Percentiles rank a stretch among this genome's conserved stretches.
These are phyloP conservation scores for Bombus breviceps DNA, from an alignment of 1,140 invertebrate species.

Conservation along the genomic window DNA sequence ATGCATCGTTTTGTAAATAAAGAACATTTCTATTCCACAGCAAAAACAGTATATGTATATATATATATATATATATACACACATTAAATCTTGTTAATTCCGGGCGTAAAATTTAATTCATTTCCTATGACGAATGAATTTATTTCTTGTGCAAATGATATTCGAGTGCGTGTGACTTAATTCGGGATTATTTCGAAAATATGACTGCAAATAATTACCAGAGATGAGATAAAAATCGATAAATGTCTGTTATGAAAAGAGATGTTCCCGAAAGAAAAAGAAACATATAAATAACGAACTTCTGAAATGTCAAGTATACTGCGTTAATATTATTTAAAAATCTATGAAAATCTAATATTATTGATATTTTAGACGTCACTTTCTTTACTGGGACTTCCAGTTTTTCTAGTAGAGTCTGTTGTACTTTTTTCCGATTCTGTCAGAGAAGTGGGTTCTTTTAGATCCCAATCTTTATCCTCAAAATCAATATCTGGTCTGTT, in stretches of 20 bases:
- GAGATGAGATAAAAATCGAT: background rate
- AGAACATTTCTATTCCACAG: slow-evolving; percentile 76
- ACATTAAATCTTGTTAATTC: background rate
- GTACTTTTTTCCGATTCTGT: slow-evolving; percentile 80
- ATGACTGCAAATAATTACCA: background rate
- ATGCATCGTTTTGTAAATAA: slow-evolving; percentile 29
- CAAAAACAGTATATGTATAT: slow-evolving; percentile 46
- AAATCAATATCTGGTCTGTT: slow-evolving; percentile 90
- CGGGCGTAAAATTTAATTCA: background rate
- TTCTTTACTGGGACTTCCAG: slow-evolving; percentile 76
- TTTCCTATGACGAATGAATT: background rate
- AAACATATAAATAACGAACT: background rate
- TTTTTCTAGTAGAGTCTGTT: slow-evolving; percentile 62
- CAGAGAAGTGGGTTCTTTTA: slow-evolving; percentile 85
- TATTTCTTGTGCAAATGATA: slow-evolving; percentile 16
- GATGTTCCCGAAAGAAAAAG: background rate
- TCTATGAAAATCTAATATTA: background rate
- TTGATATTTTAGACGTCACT: slow-evolving; percentile 73
- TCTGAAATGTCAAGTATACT: background rate
- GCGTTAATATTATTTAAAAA: background rate
- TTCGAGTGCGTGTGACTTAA: background rate
- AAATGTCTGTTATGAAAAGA: slow-evolving; percentile 18
- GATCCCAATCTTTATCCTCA: slow-evolving; percentile 90
- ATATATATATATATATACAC: background rate
- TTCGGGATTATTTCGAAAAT: background rate